Evolutionary conservation across 2,113 vertebrate species (phyloP), one percentile per base, ranked within the genome.

Genomic region (Sapajus apella): DNA sequence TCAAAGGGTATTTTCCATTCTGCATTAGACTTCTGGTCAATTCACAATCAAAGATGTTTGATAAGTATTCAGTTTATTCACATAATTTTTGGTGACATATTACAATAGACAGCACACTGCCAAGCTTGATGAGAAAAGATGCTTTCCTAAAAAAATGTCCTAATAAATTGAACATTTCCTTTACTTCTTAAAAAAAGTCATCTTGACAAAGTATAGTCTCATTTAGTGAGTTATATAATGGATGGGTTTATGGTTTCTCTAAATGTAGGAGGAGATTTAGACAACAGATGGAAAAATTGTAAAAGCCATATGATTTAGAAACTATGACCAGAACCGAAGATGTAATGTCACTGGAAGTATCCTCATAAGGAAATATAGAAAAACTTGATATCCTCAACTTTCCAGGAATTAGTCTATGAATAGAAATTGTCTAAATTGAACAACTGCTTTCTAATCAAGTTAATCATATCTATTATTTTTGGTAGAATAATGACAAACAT

Each of bases 381-480:
- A 97, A 91, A 79, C 1, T 66, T 64, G 10, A 13, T 55, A 73
- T 2, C 2, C 79, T 73, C 9, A 12, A 73, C n/a, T 75, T 89
- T 56, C 14, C 79, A 47, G 35, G 4, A 91, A 81, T 3, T 50
- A n/a, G 32, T 73, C 43, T 87, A 20, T 56, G 30, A 80, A 1
- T 79, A 85, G 32, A 81, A 91, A 84, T 91, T 40, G 70, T 56
- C 23, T 68, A 90, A 89, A 13, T 27, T 93, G 35, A 92, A 91
- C 16, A 75, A 81, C 7, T 86, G n/a, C 50, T 91, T 76, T 79
- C 40, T 94, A 86, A 52, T 27, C 47, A 73, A 75, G 13, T 47
- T 81, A 11, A 58, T 72, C 56, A 72, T 86, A 21, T 32, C 56
- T 6, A 70, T 23, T 86, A 47, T 82, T 68, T 75, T 75, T 76